These are phyloP conservation scores for Epinephelus moara DNA, from an alignment of 2,113 vertebrate species.

Conservation along the genomic window DNA sequence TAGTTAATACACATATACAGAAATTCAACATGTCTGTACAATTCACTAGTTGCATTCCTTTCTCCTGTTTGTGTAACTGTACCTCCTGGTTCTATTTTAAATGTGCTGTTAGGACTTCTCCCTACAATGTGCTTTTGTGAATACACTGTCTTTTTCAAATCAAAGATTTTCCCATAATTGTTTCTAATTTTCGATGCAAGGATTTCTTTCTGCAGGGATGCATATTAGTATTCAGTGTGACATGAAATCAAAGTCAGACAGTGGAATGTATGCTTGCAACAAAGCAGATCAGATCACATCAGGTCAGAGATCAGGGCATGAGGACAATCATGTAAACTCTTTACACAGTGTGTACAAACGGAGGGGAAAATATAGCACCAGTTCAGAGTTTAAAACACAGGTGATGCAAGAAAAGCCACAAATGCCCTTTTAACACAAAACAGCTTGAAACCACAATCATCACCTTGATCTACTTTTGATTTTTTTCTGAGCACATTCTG, in stretches of 20 bases:
- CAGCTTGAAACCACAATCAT: constrained; percentile 58
- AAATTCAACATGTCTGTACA: constrained; percentile 47
- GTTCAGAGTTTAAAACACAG: constrained; percentile 67
- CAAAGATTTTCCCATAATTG: background rate
- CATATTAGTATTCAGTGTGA: background rate
- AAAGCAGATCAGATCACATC: background rate
- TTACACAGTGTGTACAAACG: constrained; percentile 65
- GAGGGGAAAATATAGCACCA: constrained; percentile 81
- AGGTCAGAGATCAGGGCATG: constrained; percentile 16
- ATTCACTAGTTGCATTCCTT: constrained; percentile 33
- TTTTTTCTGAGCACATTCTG: constrained; percentile 50
- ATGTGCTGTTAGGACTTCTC: constrained; percentile 47
- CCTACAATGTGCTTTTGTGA: constrained; percentile 48
- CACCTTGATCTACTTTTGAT: constrained; percentile 31
- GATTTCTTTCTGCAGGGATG: background rate
- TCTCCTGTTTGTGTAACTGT: constrained; percentile 36
- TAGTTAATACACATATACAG: constrained; percentile 39
- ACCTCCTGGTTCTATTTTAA: constrained; percentile 12
- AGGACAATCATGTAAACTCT: constrained; percentile 58
- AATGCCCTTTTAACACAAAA: constrained; percentile 52
- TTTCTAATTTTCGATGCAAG: background rate
- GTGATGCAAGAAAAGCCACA: constrained; percentile 44
- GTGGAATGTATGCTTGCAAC: constrained; percentile 40
- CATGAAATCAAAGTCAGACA: constrained; percentile 35
- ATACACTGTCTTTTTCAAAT: constrained; percentile 4